A percentile compares a stretch with the other conserved stretches of the same genome.
Evolutionary conservation across 2,113 vertebrate genomes (phyloP).

Genomic region (Dolichallabes microphthalmus): DNA sequence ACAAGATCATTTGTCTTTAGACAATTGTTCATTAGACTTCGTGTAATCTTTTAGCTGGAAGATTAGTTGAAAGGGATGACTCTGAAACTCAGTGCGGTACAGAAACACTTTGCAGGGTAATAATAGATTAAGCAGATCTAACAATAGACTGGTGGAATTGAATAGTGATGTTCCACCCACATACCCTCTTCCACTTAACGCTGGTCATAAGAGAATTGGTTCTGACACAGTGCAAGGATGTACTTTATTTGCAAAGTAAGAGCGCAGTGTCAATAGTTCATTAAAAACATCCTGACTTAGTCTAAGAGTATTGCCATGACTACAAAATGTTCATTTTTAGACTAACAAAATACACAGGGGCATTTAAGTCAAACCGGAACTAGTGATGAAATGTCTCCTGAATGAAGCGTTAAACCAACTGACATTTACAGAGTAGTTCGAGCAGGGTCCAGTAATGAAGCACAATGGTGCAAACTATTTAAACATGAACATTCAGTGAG

Average conservation of each 20-base stretch:
- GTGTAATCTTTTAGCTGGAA: neutral
- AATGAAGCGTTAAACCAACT: too few species aligned
- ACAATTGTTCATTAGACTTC: too few species aligned
- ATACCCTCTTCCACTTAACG: neutral
- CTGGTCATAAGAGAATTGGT: neutral
- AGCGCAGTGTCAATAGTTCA: neutral
- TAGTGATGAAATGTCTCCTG: too few species aligned
- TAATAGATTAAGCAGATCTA: neutral
- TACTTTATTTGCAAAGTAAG: neutral
- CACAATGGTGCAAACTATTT: too few species aligned
- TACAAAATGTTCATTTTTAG: neutral
- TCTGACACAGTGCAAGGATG: neutral
- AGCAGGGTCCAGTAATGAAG: too few species aligned
- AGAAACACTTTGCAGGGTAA: neutral
- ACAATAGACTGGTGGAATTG: neutral
- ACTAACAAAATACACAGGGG: neutral
- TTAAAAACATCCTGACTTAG: neutral
- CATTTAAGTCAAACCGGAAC: too few species aligned
- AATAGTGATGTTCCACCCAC: neutral
- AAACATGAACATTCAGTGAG: too few species aligned
- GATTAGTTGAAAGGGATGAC: neutral
- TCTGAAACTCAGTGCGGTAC: neutral
- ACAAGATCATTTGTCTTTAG: constrained; percentile 14
- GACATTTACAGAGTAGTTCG: too few species aligned
- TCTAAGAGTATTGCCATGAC: neutral